Evolutionary conservation across 2,797 vertebrate genomes (phyloP), one percentile per base, ranked within the genome.

Genomic region (Betta splendens): DNA sequence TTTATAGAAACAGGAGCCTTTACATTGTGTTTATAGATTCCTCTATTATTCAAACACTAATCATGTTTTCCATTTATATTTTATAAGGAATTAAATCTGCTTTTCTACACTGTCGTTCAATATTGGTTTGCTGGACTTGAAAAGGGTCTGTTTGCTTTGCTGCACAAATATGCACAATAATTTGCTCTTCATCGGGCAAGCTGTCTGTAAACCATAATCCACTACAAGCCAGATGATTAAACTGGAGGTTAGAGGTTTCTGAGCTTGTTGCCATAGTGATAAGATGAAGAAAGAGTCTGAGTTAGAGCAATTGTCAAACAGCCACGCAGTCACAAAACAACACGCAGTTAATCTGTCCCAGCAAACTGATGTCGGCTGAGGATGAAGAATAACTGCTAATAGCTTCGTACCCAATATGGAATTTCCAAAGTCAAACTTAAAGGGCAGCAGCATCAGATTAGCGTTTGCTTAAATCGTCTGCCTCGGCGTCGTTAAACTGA

Each of bases 241-340:
- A 22, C 18, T 6, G 17, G 43, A 60, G 11, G 55, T 17, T 46
- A 16, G 21, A 54, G 15, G 42, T 33, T 50, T 47, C 29, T 23
- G 31, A 25, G 44, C 26, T n/a, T 48, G 62, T 64, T 70, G 28
- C 26, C 37, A 69, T 65, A 37, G 52, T 13, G 43, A 64, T 37
- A 8, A 36, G 4, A 32, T 12, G 5, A 17, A 20, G 21, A 17
- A 46, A 37, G 2, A 44, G 51, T 69, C 61, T n/a, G 9, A 60
- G 21, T 36, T 35, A 36, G 1, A 43, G 42, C 5, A 22, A 51
- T 33, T 52, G 12, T 46, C 9, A 45, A 21, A 21, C 2, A 22
- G 49, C 40, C 36, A 33, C 16, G 12, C 10, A 61, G 11, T 28
- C 16, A 32, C 13, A 23, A 39, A 32, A n/a, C 38, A 39, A 33